Evolutionary conservation across 2,888 invertebrate genomes (phyloP).

Genomic region (Matsumyia berberina): DNA sequence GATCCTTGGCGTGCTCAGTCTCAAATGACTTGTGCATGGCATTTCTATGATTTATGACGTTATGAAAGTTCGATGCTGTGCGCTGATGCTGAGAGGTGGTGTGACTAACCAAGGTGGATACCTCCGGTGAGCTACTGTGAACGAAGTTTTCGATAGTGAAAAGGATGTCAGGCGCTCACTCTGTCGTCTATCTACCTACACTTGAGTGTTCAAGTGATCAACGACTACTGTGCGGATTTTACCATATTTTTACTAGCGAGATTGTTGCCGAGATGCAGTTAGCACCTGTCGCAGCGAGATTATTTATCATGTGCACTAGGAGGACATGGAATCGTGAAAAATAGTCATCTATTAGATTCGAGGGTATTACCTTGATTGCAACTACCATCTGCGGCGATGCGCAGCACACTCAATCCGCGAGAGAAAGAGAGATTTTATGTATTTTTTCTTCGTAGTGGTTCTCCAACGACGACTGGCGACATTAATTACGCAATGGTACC

Average conservation of each 20-base stretch:
- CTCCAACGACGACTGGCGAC: slow-evolving; percentile 69
- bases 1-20: slow-evolving; percentile 59
- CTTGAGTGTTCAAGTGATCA: slow-evolving; percentile 74
- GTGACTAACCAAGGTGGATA: slow-evolving; percentile 7
- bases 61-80: slow-evolving; percentile 61
- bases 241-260: slow-evolving; percentile 63
- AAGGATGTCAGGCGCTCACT: slow-evolving; percentile 59
- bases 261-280: slow-evolving; percentile 69
- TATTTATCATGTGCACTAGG: slow-evolving; percentile 74
- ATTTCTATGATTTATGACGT: slow-evolving; percentile 75
- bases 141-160: slow-evolving; percentile 56
- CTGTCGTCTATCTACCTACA: slow-evolving; percentile 71
- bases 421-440: slow-evolving; percentile 40
- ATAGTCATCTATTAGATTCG: slow-evolving; percentile 75
- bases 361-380: slow-evolving; percentile 71
- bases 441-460: slow-evolving; percentile 60
- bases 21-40: slow-evolving; percentile 68
- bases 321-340: slow-evolving; percentile 72
- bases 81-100: slow-evolving; percentile 40
- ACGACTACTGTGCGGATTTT: slow-evolving; percentile 73
- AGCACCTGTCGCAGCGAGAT: slow-evolving; percentile 73
- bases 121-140: slow-evolving; percentile 69
- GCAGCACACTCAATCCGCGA: slow-evolving; percentile 30
- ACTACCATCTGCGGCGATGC: slow-evolving; percentile 36
- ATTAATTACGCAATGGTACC: slow-evolving; percentile 75